phyloP scores from a whole-genome alignment of 2,888 invertebrate genomes.

The Lasioglossum lativentre region DNA sequence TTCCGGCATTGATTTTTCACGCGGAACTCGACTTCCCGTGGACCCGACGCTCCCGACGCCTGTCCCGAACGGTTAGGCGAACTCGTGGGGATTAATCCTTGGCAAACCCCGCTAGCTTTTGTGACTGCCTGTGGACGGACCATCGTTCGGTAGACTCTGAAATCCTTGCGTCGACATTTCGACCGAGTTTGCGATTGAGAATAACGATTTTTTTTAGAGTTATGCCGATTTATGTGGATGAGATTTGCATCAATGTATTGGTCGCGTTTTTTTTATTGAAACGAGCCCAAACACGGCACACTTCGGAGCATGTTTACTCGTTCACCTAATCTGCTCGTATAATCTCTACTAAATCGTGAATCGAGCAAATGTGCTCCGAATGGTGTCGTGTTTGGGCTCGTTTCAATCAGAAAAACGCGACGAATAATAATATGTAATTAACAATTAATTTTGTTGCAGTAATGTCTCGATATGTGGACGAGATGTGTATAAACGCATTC shows the following conservation, averaged over 20 bases:
- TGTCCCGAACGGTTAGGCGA: slow-evolving; percentile 51
- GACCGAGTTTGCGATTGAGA: background rate
- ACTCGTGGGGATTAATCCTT: slow-evolving; percentile 62
- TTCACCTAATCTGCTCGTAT: background rate
- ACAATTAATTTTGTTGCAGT: background rate
- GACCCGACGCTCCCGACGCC: slow-evolving; percentile 37
- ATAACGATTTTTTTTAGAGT: background rate
- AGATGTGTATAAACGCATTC: background rate
- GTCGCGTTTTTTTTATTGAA: background rate
- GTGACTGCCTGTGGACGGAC: background rate
- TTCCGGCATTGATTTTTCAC: slow-evolving; percentile 73
- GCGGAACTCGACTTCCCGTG: slow-evolving; percentile 66
- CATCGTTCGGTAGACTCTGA: background rate
- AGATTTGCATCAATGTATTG: background rate
- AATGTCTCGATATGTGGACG: background rate
- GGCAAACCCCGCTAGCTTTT: background rate
- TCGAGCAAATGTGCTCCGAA: background rate
- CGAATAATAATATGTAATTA: no score
- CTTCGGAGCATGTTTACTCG: background rate
- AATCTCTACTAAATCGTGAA: background rate
- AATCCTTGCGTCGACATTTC: background rate
- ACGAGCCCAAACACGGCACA: background rate
- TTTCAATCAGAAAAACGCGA: background rate
- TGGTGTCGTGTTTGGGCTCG: background rate
- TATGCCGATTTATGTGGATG: background rate